Evolutionary conservation across 2,113 vertebrate genomes (phyloP).

Genomic region (Thryonomys swinderianus): DNA sequence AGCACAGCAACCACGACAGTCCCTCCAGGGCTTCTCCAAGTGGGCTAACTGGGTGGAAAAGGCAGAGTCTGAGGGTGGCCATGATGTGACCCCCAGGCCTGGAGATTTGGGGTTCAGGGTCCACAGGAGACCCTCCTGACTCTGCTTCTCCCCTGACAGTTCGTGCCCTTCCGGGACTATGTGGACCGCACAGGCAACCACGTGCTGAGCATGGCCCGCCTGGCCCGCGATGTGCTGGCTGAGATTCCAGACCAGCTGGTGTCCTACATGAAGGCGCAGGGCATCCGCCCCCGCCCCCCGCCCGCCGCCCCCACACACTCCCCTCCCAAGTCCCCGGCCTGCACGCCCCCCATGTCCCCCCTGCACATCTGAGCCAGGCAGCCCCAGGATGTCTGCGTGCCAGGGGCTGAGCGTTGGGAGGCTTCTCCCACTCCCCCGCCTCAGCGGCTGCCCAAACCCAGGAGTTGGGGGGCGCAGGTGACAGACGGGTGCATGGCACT

Average conservation of each 20-base stretch:
- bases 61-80: not conserved
- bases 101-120: not conserved
- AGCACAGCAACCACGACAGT: too few species aligned
- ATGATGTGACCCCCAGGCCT: not conserved
- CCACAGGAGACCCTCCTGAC: not conserved
- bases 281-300: constrained; percentile 73
- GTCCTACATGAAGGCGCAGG: constrained; percentile 93
- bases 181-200: constrained; percentile 95
- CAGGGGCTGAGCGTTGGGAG: not conserved
- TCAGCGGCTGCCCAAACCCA: not conserved
- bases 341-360: constrained; percentile 87
- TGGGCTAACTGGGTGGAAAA: fast-evolving
- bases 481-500: too few species aligned
- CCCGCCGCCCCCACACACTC: not conserved
- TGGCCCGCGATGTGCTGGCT: constrained; percentile 95
- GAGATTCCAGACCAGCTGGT: constrained; percentile 97
- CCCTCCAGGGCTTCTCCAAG: too few species aligned
- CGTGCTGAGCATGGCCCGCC: constrained; percentile 94
- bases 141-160: constrained; percentile 83
- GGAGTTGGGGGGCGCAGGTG: not conserved
- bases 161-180: constrained; percentile 96
- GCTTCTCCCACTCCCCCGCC: not conserved
- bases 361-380: constrained; percentile 83
- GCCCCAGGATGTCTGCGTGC: not conserved
- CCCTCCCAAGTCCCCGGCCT: constrained; percentile 87